Base-by-base conservation (phyloP, 2,888 invertebrate species). In the Chironomus tentans region DNA sequence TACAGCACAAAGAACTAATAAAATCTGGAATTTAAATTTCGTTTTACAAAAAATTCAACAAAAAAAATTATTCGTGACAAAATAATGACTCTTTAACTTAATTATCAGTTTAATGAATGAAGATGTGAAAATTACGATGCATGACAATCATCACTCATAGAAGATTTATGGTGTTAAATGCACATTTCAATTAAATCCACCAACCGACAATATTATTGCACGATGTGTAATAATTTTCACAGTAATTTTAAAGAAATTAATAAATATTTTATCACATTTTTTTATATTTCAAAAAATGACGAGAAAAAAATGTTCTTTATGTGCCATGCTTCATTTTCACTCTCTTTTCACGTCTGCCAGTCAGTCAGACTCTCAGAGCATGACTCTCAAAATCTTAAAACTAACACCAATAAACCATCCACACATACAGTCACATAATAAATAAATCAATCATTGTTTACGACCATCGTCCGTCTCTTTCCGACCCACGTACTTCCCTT, bases 401-500 rank as follows among this genome's bases (percentile, higher is more conserved):
- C 0, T n/a, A 3, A 65, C 65, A 65, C 65, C 18, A 65, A 21
- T 65, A 22, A 21, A 13, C 3, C 12, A 10, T 24, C 5, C 0
- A 56, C 71, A 56, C 50, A 56, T 56, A 22, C 24, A 50, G 12
- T 50, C 48, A 71, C 71, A 71, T 18, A 56, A 28, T 18, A 70
- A 75, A 75, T 68, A 75, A 73, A 73, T 73, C 65, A 65, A 73
- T 73, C 73, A 73, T 75, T 75, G 74, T 75, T 75, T 75, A 75
- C 74, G 68, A 75, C 61, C 47, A 28, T 47, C 13, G 1, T 56
- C 47, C 15, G 18, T 68, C 68, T 75, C 74, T 68, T 68, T 68
- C 65, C 5, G 10, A 56, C 12, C n/a, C 65, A 56, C 56, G 56
- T 22, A 50, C 50, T 75, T 68, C 68, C 74, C 48, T 22, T 48